Percentiles rank a stretch among this genome's conserved stretches.
Evolutionary conservation across 2,888 invertebrate species (phyloP).

Genomic region (Trissoscelio sp.): DNA sequence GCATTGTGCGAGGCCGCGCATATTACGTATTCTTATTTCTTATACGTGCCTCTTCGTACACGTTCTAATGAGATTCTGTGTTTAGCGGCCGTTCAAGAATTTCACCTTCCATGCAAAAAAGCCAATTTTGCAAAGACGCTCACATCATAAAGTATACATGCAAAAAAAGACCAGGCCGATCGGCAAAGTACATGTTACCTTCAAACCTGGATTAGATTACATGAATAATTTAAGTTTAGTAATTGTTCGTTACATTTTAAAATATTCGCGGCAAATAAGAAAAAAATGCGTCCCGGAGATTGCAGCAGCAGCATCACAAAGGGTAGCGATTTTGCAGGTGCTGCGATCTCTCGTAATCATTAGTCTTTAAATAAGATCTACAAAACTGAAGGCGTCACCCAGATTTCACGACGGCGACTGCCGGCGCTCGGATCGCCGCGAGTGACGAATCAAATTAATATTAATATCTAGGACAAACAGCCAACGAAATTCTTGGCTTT

Average conservation of each 20-base stretch:
- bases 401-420: slow-evolving; percentile 69
- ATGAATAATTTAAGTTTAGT: slow-evolving; percentile 46
- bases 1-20: slow-evolving; percentile 60
- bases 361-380: slow-evolving; percentile 74
- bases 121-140: slow-evolving; percentile 25
- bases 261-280: slow-evolving; percentile 47
- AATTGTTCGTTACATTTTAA: slow-evolving; percentile 56
- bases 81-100: slow-evolving; percentile 61
- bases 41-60: slow-evolving; percentile 57
- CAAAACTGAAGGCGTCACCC: slow-evolving; percentile 69
- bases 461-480: slow-evolving; percentile 79
- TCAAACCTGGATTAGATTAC: slow-evolving; percentile 43
- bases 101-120: slow-evolving; percentile 17
- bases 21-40: slow-evolving; percentile 50
- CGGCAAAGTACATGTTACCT: slow-evolving; percentile 25
- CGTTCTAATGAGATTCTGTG: slow-evolving; percentile 76
- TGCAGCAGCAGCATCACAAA: slow-evolving; percentile 34
- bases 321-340: slow-evolving; percentile 63
- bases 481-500: slow-evolving; percentile 74
- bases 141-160: neutral
- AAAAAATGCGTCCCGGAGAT: too few species aligned
- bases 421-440: slow-evolving; percentile 76
- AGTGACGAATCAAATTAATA: slow-evolving; percentile 82
- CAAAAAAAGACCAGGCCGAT: neutral
- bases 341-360: slow-evolving; percentile 77